A percentile compares a stretch with the other conserved stretches of the same genome.
phyloP scores from a whole-genome alignment of 2,113 vertebrate genomes.

The Mesocricetus auratus region DNA sequence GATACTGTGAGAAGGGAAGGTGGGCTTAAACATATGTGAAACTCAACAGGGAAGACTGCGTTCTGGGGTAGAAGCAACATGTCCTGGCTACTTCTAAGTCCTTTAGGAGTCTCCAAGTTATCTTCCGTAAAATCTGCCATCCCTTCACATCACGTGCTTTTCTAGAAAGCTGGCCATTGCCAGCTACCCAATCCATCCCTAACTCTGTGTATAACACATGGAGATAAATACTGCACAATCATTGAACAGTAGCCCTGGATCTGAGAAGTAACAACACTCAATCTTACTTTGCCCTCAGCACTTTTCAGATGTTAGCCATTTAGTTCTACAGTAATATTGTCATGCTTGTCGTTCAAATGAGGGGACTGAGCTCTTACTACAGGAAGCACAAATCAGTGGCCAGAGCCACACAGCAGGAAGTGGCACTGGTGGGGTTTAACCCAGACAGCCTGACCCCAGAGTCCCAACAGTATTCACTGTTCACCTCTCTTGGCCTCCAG shows the following conservation, averaged over 20 bases:
- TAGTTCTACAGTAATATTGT: background rate
- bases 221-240: background rate
- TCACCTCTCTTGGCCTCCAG: background rate
- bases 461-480: background rate
- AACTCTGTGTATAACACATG: background rate
- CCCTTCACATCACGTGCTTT: background rate
- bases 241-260: background rate
- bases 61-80: background rate
- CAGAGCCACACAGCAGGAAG: background rate
- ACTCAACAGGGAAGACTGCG: background rate
- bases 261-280: background rate
- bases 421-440: background rate
- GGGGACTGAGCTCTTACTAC: background rate
- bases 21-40: background rate
- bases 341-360: background rate
- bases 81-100: slow-evolving; percentile 4
- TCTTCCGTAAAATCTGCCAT: background rate
- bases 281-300: background rate
- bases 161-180: background rate
- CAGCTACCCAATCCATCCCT: background rate
- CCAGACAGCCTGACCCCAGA: background rate
- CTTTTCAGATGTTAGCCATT: background rate
- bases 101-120: background rate
- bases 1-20: background rate
- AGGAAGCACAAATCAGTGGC: background rate